Evolutionary conservation across 2,113 vertebrate genomes (phyloP).

Genomic region (Oophaga pumilio): DNA sequence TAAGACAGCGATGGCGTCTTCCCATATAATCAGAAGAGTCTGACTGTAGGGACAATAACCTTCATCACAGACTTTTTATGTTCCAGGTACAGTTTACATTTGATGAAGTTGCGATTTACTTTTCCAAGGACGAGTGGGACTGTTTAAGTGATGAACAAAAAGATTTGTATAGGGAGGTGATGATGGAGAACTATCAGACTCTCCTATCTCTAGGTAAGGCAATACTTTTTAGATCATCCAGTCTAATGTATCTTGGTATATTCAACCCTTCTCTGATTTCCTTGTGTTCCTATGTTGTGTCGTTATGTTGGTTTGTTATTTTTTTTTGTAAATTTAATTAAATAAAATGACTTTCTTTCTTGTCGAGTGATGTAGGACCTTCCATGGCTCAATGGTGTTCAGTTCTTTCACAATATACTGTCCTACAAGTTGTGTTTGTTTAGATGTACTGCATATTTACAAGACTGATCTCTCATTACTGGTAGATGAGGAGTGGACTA

Average conservation of each 20-base stretch:
- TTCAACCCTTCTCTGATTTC: neutral
- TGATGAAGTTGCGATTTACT: constrained; percentile 36
- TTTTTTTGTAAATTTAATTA: neutral
- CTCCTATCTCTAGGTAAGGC: constrained; percentile 32
- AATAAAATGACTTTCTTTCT: neutral
- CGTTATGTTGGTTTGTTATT: neutral
- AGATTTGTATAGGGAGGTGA: constrained; percentile 30
- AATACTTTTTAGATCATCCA: neutral
- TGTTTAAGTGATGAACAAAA: constrained; percentile 36
- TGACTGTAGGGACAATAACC: neutral
- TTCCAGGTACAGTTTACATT: neutral
- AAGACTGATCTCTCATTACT: neutral
- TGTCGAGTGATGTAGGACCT: neutral
- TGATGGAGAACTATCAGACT: constrained; percentile 49
- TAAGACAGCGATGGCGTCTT: neutral
- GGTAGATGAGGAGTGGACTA: too few species aligned
- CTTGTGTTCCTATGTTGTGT: neutral
- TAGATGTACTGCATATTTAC: neutral
- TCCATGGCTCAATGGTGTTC: neutral
- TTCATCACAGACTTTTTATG: neutral
- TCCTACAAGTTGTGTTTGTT: neutral
- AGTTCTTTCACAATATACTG: neutral
- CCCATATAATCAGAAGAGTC: neutral
- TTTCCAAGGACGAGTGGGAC: constrained; percentile 47
- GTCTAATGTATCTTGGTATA: neutral